Base-by-base conservation (phyloP, 1,140 invertebrate species). In the Pogonognathellus flavescens region DNA sequence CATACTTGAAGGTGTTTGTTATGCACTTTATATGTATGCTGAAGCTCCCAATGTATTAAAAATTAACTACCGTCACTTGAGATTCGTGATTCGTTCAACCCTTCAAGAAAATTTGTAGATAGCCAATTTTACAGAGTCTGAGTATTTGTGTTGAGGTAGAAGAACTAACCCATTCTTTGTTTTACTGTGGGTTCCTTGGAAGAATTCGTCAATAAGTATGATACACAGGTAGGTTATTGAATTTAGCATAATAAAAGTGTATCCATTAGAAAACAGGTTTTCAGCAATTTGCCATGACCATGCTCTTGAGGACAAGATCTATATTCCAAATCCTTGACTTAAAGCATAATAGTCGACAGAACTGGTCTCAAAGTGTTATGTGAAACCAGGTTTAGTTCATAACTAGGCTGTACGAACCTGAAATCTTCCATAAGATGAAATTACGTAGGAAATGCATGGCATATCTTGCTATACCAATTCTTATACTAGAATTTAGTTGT, bases 181-280 rank as follows among this genome's bases (percentile, higher is more conserved):
- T 66, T 66, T 25, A 66, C 5, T 31, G 22, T 66, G 62, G 22
- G 62, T 25, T 66, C 25, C 62, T 66, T 66, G 14, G 62, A 41
- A 31, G 70, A 76, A 76, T 49, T 76, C 70, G 41, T 76, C 22
- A 50, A 76, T 76, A 76, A 76, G 41, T 76, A 31, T 50, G n/a
- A 76, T 25, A 66, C 25, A 66, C 25, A 76, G 70, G 70, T 16
- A 76, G 70, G 70, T 16, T 49, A 25, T 76, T 76, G 70, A 49
- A 76, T 76, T 76, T 50, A 76, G 70, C 41, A 76, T 76, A 76
- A 76, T 76, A 76, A 76, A 76, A 49, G 70, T 76, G 70, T 76
- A 50, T n/a, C 41, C 70, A 76, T 49, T 76, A 41, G 25, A 10
- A 76, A 76, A 76, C 70, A 49, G 70, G 70, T 76, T 76, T 66